phyloP scores from a whole-genome alignment of 2,113 vertebrate species.

The Columba janthina region DNA sequence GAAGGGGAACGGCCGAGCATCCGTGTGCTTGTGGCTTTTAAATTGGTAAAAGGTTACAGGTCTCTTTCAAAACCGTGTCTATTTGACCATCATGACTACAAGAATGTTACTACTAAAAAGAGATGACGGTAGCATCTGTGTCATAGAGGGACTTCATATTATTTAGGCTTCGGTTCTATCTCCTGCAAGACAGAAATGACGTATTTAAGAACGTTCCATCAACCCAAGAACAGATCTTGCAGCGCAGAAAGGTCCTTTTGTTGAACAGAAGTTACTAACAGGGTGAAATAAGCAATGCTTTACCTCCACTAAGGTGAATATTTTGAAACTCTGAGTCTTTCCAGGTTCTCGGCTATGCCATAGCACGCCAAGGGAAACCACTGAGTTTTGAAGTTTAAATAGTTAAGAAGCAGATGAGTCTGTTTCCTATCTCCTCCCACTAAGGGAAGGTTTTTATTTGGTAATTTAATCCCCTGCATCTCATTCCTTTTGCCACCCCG shows the following conservation, averaged over 20 bases:
- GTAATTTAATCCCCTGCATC: background rate
- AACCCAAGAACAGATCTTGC: background rate
- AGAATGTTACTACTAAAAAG: background rate
- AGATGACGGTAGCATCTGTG: background rate
- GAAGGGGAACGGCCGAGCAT: no score
- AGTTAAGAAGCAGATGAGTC: background rate
- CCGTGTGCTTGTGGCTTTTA: background rate
- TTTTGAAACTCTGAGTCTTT: background rate
- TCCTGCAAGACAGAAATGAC: background rate
- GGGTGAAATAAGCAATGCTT: background rate
- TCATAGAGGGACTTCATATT: background rate
- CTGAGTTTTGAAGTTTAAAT: background rate
- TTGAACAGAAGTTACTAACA: background rate
- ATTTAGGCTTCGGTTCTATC: background rate
- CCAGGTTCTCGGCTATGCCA: background rate
- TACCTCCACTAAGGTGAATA: background rate
- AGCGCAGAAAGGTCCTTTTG: background rate
- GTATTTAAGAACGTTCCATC: rapidly evolving
- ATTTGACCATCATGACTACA: rapidly evolving
- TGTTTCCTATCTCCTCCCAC: background rate
- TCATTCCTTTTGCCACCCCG: background rate
- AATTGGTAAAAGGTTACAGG: background rate
- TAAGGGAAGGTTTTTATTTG: background rate
- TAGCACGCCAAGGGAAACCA: background rate
- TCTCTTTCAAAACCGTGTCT: rapidly evolving